Evolutionary conservation across 2,797 vertebrate genomes (phyloP).

Genomic region (Sebastes taczanowskii): DNA sequence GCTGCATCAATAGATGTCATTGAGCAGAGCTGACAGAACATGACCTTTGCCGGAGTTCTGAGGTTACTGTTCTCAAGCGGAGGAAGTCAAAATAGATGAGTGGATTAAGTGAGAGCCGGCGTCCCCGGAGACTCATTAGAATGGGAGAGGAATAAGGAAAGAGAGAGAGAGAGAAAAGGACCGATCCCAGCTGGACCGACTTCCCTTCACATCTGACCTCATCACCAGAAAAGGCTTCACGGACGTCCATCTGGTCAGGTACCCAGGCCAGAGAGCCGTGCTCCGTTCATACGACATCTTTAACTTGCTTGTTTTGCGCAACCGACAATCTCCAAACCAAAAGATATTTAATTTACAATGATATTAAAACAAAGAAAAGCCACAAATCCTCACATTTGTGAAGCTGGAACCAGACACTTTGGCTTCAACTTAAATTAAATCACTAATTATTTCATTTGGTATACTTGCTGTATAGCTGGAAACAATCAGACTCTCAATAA

Average conservation of each 20-base stretch:
- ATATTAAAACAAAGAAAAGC: background rate
- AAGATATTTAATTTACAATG: background rate
- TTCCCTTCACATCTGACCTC: slow-evolving; percentile 77
- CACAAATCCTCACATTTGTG: background rate
- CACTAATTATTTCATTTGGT: background rate
- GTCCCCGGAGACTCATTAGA: slow-evolving; percentile 91
- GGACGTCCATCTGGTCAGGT: slow-evolving; percentile 47
- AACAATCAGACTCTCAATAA: background rate
- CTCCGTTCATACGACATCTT: fast-evolving
- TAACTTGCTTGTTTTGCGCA: background rate
- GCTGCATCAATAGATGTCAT: slow-evolving; percentile 57
- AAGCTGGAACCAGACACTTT: background rate
- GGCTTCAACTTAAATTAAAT: background rate
- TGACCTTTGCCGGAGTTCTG: slow-evolving; percentile 71
- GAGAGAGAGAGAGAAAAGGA: slow-evolving; percentile 35
- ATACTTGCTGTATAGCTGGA: background rate
- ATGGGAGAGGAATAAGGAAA: slow-evolving; percentile 54
- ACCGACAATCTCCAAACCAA: background rate
- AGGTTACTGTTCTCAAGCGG: slow-evolving; percentile 74
- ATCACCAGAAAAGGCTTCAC: slow-evolving; percentile 30
- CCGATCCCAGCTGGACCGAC: slow-evolving; percentile 89
- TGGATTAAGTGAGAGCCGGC: slow-evolving; percentile 86
- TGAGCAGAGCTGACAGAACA: slow-evolving; percentile 66
- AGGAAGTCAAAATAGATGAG: slow-evolving; percentile 93
- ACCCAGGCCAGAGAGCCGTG: background rate